phyloP scores from a whole-genome alignment of 2,113 vertebrate genomes.

The Sturnus vulgaris region DNA sequence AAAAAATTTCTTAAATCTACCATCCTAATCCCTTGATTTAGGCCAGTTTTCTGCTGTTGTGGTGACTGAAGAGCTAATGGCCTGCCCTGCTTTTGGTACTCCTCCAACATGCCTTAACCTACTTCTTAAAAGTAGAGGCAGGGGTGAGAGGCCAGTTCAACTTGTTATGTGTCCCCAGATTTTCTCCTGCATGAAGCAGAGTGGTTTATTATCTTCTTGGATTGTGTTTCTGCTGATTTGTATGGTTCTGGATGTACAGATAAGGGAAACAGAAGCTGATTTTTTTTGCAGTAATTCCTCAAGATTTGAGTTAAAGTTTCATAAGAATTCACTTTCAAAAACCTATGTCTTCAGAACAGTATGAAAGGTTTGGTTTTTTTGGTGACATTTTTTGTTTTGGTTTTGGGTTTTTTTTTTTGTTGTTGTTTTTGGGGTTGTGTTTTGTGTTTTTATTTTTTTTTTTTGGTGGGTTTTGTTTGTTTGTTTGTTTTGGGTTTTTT shows the following conservation, averaged over 20 bases:
- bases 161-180: not conserved
- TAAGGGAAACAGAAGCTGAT: not conserved
- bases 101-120: not conserved
- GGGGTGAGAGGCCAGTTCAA: not conserved
- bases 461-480: not conserved
- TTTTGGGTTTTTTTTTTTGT: not conserved
- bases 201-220: not conserved
- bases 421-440: too few species aligned
- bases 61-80: constrained; percentile 20
- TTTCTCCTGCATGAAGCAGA: not conserved
- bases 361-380: not conserved
- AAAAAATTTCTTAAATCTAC: not conserved
- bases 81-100: not conserved
- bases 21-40: not conserved
- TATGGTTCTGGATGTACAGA: not conserved
- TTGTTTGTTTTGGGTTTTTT: not conserved
- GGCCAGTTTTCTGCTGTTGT: not conserved
- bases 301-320: not conserved
- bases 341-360: not conserved
- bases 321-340: not conserved
- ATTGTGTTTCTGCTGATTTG: not conserved
- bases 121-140: not conserved
- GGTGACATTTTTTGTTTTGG: too few species aligned
- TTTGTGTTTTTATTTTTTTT: not conserved
- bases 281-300: not conserved